phyloP scores from a whole-genome alignment of 2,113 vertebrate species.

The Alexandromys fortis region DNA sequence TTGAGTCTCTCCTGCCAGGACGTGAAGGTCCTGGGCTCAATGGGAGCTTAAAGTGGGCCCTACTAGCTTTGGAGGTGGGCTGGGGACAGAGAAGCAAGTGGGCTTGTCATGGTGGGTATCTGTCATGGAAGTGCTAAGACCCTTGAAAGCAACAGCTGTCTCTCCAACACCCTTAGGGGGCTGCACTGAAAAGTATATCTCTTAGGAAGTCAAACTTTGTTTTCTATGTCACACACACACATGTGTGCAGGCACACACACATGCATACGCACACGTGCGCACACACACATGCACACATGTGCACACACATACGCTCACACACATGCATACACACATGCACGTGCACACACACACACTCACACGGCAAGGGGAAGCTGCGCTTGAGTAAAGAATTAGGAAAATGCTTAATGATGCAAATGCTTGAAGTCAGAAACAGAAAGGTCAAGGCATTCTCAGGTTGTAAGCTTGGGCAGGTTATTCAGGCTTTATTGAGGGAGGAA shows the following conservation, averaged over 20 bases:
- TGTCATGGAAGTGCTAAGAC: not conserved
- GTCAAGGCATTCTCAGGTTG: not conserved
- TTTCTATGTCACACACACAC: not conserved
- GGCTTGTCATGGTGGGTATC: not conserved
- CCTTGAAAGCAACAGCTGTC: not conserved
- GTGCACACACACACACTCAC: not conserved
- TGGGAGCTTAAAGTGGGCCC: not conserved
- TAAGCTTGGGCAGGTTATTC: slow-evolving; percentile 63
- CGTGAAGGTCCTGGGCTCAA: not conserved
- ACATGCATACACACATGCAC: not conserved
- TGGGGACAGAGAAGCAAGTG: not conserved
- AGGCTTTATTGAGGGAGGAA: slow-evolving; percentile 40
- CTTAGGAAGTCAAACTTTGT: slow-evolving; percentile 10
- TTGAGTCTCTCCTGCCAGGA: not conserved
- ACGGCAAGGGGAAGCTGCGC: not conserved
- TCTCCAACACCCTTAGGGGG: not conserved
- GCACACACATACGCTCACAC: no score
- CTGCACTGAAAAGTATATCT: not conserved
- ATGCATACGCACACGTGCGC: fast-evolving
- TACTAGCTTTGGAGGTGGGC: not conserved
- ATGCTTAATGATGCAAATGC: slow-evolving; percentile 18
- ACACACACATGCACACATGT: not conserved
- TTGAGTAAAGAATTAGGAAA: not conserved
- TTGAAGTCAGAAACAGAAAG: slow-evolving; percentile 33
- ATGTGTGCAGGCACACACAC: not conserved